Conservation (phyloP, 2,888 invertebrate genomes). For the Polietes domitor region DNA sequence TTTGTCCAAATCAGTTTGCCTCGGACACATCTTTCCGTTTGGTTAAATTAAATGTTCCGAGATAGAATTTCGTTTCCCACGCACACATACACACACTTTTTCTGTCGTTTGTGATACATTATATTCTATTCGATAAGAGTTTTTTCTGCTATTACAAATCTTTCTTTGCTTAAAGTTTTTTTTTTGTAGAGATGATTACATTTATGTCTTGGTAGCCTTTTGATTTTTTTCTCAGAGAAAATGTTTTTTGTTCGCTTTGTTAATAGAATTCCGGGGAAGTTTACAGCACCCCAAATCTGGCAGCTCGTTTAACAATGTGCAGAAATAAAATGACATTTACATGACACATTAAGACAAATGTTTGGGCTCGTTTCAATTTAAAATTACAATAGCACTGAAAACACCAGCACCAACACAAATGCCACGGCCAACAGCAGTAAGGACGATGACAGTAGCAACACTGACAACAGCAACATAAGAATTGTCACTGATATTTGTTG, state of each 20-base stretch:
- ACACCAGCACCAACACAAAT: neutral
- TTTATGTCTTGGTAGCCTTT: neutral
- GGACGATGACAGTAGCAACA: slow-evolving; percentile 4
- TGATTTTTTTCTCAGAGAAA: neutral
- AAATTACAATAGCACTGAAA: slow-evolving; percentile 24
- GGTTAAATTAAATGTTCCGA: neutral
- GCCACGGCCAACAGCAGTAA: neutral
- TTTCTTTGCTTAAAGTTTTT: neutral
- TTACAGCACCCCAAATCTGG: neutral
- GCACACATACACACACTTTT: too few species aligned
- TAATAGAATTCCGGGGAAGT: neutral
- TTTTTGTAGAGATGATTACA: neutral
- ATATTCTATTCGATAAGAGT: neutral
- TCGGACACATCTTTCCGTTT: slow-evolving; percentile 17
- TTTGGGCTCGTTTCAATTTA: slow-evolving; percentile 34
- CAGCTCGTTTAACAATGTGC: slow-evolving; percentile 13
- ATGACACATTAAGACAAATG: slow-evolving; percentile 40
- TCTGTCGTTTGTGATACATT: neutral
- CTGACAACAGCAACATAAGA: neutral
- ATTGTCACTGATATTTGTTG: too few species aligned
- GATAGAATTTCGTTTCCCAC: slow-evolving; percentile 1
- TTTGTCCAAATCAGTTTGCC: neutral
- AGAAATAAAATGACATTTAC: slow-evolving; percentile 34
- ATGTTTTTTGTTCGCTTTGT: slow-evolving; percentile 1
- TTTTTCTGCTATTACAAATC: neutral